Percentiles rank a stretch among this genome's conserved stretches.
Evolutionary conservation across 1,140 invertebrate genomes (phyloP).

Genomic region (Megalonaias nervosa): DNA sequence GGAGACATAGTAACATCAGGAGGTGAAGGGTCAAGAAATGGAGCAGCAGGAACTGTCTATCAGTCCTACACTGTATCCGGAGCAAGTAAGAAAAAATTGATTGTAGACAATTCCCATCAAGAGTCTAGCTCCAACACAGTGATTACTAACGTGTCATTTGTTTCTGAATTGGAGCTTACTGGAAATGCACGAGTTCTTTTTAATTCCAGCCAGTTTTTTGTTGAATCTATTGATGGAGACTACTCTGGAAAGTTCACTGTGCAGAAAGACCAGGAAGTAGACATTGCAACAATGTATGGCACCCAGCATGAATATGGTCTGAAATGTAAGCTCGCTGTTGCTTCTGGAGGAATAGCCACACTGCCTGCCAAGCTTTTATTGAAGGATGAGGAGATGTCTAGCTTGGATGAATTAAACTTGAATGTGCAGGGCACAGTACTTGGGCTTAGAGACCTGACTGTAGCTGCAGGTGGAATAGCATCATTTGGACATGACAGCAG

Average conservation of each 20-base stretch:
- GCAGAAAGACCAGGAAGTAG: constrained; percentile 34
- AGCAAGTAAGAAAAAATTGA: constrained; percentile 29
- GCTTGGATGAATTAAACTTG: constrained; percentile 40
- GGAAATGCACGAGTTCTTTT: constrained; percentile 40
- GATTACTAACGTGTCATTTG: constrained; percentile 23
- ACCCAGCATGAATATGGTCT: constrained; percentile 51
- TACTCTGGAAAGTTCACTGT: constrained; percentile 48
- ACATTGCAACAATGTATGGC: constrained; percentile 53
- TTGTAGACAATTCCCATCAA: constrained; percentile 39
- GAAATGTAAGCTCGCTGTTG: constrained; percentile 48
- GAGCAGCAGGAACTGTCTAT: constrained; percentile 55
- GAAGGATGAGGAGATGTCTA: constrained; percentile 38
- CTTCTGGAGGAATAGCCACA: constrained; percentile 34
- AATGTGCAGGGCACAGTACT: constrained; percentile 48
- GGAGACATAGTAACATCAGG: constrained; percentile 41
- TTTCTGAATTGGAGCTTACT: constrained; percentile 39
- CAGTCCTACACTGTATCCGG: constrained; percentile 44
- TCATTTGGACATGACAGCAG: constrained; percentile 40
- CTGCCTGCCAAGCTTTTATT: constrained; percentile 53
- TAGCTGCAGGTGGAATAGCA: constrained; percentile 46
- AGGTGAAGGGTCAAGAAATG: constrained; percentile 33
- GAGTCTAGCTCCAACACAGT: constrained; percentile 28
- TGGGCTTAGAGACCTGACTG: constrained; percentile 50
- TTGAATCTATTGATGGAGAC: constrained; percentile 51
- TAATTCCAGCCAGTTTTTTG: constrained; percentile 12